Conservation (phyloP, 92 coral and sea anemone species). For the Epizoanthus scotinus region DNA sequence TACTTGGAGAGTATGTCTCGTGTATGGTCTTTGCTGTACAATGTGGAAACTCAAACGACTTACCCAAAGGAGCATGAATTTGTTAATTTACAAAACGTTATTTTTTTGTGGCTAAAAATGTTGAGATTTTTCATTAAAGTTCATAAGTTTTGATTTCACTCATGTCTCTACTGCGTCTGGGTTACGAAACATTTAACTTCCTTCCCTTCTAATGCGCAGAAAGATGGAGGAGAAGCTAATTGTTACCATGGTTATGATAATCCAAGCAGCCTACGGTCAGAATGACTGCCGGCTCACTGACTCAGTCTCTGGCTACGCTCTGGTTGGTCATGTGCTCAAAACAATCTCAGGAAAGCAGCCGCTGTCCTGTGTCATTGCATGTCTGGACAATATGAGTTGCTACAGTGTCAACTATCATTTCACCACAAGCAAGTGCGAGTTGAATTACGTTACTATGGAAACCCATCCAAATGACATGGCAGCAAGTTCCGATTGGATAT, state of each 20-base stretch:
- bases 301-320: constrained; percentile 30
- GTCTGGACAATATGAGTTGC: constrained; percentile 25
- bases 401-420: constrained; percentile 45
- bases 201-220: too few relatives aligned
- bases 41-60: too few relatives aligned
- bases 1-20: too few relatives aligned
- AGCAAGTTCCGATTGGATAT: constrained; percentile 25
- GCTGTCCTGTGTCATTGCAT: constrained; percentile 30
- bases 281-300: constrained; percentile 28
- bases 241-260: not conserved
- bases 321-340: constrained; percentile 42
- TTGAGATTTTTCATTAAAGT: too few relatives aligned
- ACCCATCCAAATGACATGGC: constrained; percentile 3
- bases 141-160: too few relatives aligned
- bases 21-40: too few relatives aligned
- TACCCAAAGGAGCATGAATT: too few relatives aligned
- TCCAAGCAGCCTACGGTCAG: not conserved
- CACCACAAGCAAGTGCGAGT: constrained; percentile 14
- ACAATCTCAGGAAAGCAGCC: constrained; percentile 15
- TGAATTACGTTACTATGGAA: constrained; percentile 33
- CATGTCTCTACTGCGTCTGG: too few relatives aligned
- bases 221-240: too few relatives aligned
- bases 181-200: too few relatives aligned
- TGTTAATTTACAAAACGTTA: too few relatives aligned
- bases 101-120: too few relatives aligned